phyloP scores from a whole-genome alignment of 2,113 vertebrate species.

The Propithecus coquereli region DNA sequence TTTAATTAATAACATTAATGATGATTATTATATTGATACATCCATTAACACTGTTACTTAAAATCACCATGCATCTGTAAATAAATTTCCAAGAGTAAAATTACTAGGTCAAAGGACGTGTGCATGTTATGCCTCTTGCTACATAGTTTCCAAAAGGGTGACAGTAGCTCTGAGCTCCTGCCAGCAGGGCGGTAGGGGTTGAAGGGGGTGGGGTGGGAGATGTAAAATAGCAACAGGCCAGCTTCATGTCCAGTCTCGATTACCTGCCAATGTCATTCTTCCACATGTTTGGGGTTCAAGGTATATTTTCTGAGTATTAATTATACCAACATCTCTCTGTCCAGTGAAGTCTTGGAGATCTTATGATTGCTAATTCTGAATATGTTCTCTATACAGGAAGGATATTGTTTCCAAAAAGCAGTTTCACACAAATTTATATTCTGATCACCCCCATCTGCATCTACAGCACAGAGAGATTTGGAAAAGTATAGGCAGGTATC shows the following conservation, averaged over 20 bases:
- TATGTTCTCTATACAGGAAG: not conserved
- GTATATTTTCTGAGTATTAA: not conserved
- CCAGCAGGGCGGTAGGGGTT: not conserved
- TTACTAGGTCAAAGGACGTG: not conserved
- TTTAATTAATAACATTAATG: not conserved
- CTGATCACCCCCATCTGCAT: not conserved
- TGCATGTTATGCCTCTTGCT: not conserved
- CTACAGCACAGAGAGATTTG: not conserved
- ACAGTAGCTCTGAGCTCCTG: not conserved
- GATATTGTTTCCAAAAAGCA: not conserved
- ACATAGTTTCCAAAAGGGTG: not conserved
- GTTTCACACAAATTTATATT: not conserved
- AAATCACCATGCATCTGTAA: not conserved
- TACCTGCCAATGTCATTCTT: not conserved
- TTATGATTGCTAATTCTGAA: not conserved
- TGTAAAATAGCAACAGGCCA: not conserved
- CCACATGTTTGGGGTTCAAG: not conserved
- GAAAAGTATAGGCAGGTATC: not conserved
- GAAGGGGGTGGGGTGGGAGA: not conserved
- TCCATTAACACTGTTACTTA: not conserved
- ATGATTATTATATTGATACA: not conserved
- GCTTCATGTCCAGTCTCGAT: not conserved
- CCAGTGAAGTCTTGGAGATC: not conserved
- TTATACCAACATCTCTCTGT: not conserved
- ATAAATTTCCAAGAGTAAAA: conserved; percentile 14